Evolutionary conservation across 2,113 vertebrate species (phyloP).

Genomic region (Myrmophylax atrothorax): DNA sequence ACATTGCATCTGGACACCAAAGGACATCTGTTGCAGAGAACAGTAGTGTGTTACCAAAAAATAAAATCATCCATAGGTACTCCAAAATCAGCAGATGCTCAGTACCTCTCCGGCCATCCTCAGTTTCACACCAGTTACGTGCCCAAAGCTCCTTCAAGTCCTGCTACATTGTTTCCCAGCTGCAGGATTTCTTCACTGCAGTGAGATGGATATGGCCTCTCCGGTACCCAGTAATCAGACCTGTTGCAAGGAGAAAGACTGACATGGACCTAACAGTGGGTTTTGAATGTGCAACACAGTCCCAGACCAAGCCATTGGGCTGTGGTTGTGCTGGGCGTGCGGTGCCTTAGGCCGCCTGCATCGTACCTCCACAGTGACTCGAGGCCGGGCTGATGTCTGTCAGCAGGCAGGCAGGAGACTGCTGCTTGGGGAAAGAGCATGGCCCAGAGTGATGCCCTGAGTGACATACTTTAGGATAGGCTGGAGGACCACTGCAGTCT

Average conservation of each 20-base stretch:
- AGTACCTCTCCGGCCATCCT: background rate
- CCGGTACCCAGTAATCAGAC: background rate
- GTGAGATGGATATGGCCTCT: background rate
- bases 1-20: background rate
- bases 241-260: background rate
- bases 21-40: background rate
- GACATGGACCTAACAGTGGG: background rate
- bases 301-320: background rate
- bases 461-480: background rate
- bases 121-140: background rate
- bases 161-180: background rate
- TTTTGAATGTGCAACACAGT: background rate
- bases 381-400: background rate
- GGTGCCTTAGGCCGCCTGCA: accelerated
- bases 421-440: background rate
- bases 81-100: background rate
- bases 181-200: background rate
- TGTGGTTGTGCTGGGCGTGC: accelerated
- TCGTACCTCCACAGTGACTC: accelerated
- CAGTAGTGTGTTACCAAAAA: background rate
- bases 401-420: background rate
- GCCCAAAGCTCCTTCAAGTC: background rate
- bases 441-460: background rate
- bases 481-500: background rate
- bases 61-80: background rate